Percentiles rank a stretch among this genome's conserved stretches.
phyloP scores from a whole-genome alignment of 2,888 invertebrate species.

The Phymatocera aterrima region DNA sequence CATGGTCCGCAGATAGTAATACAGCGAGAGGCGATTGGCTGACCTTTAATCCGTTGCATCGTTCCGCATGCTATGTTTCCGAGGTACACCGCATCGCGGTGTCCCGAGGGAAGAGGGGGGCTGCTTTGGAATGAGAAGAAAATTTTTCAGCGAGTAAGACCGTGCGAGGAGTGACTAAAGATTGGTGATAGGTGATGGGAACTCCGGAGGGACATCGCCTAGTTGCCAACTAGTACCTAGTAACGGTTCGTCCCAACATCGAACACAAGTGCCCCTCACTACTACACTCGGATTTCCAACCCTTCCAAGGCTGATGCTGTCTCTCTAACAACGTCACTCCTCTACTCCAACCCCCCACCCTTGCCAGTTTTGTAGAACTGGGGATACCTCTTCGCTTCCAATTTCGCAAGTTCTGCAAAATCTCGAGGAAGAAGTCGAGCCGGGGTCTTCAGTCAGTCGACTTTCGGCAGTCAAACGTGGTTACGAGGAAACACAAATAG shows the following conservation, averaged over 20 bases:
- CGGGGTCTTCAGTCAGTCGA: slow-evolving; percentile 59
- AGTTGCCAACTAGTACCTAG: slow-evolving; percentile 34
- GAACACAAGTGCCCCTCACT: slow-evolving; percentile 48
- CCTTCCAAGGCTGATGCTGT: slow-evolving; percentile 57
- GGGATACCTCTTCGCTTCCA: slow-evolving; percentile 50
- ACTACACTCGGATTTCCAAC: slow-evolving; percentile 48
- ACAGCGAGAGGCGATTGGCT: slow-evolving; percentile 12
- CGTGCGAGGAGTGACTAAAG: slow-evolving; percentile 54
- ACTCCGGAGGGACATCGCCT: slow-evolving; percentile 63
- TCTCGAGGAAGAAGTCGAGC: slow-evolving; percentile 64
- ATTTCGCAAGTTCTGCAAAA: slow-evolving; percentile 73
- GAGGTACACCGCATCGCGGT: slow-evolving; percentile 13
- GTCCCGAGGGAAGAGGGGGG: slow-evolving; percentile 12
- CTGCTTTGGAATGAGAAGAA: slow-evolving; percentile 4
- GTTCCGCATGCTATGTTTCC: background rate
- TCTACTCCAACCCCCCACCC: slow-evolving; percentile 36
- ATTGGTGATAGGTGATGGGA: slow-evolving; percentile 57
- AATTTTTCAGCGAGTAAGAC: slow-evolving; percentile 47
- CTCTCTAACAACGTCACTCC: slow-evolving; percentile 56
- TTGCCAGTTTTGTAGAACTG: slow-evolving; percentile 36
- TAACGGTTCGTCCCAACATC: slow-evolving; percentile 56
- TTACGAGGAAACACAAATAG: slow-evolving; percentile 43
- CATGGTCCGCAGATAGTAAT: background rate
- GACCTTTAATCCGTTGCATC: slow-evolving; percentile 29
- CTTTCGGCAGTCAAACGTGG: slow-evolving; percentile 39